Percentiles rank a stretch among this genome's conserved stretches.
phyloP scores from a whole-genome alignment of 2,888 invertebrate species.

The Phengaris arion region DNA sequence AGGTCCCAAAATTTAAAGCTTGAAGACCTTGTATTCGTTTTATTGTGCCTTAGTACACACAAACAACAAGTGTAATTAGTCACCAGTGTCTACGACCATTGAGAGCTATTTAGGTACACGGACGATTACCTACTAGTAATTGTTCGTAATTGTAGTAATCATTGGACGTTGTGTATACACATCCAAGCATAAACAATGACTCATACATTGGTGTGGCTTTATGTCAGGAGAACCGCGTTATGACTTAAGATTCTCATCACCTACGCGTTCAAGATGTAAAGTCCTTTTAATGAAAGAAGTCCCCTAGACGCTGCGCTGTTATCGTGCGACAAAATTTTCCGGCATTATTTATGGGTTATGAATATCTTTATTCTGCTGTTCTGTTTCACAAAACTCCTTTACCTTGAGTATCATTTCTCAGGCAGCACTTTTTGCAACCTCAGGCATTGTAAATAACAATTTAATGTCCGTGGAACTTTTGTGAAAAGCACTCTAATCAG shows the following conservation, averaged over 20 bases:
- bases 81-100: neutral
- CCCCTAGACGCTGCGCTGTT: no score
- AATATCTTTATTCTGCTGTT: no score
- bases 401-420: no score
- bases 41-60: neutral
- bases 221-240: neutral
- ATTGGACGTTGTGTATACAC: neutral
- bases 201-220: neutral
- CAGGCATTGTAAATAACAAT: no score
- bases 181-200: neutral
- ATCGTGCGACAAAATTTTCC: no score
- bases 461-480: no score
- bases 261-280: no score
- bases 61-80: neutral
- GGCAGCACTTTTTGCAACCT: no score
- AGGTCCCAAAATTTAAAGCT: neutral
- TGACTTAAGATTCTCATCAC: neutral
- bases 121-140: neutral
- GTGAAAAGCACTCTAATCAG: no score
- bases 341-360: no score
- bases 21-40: neutral
- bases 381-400: no score
- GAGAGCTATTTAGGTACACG: neutral
- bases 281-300: no score
- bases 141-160: neutral